phyloP scores from a whole-genome alignment of 2,113 vertebrate genomes.

The Smithornis capensis region DNA sequence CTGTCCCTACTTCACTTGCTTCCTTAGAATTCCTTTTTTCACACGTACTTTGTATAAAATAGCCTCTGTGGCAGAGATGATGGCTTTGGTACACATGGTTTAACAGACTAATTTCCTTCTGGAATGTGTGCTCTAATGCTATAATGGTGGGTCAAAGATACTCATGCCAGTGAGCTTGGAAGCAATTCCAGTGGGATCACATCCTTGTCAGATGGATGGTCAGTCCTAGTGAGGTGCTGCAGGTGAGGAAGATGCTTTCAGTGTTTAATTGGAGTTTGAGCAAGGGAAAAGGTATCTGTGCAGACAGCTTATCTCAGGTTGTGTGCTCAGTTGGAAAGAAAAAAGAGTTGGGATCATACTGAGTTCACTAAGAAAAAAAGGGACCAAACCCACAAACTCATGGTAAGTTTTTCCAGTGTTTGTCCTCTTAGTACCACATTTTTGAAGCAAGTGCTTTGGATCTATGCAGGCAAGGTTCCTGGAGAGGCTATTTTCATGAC shows the following conservation, averaged over 20 bases:
- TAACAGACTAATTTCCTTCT: neutral
- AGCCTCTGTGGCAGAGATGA: neutral
- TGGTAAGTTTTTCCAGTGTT: neutral
- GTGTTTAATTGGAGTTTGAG: neutral
- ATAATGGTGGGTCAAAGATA: neutral
- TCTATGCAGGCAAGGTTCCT: neutral
- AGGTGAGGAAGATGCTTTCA: neutral
- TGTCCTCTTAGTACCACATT: neutral
- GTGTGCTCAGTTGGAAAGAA: neutral
- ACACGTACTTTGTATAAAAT: neutral
- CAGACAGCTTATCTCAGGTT: neutral
- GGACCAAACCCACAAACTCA: conserved; percentile 1
- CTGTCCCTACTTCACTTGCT: neutral
- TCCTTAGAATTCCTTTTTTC: neutral
- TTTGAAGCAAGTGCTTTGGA: neutral
- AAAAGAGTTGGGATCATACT: neutral
- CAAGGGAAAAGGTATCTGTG: neutral
- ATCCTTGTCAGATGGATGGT: neutral
- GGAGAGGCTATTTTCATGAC: neutral
- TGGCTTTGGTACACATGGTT: neutral
- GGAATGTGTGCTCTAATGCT: neutral
- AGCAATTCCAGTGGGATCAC: neutral
- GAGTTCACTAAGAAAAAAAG: neutral
- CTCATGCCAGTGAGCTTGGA: neutral
- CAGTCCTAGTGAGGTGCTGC: neutral